A percentile compares a stretch with the other conserved stretches of the same genome.
Evolutionary conservation across 2,113 vertebrate genomes (phyloP).

Genomic region (Brachypteracias leptosomus): DNA sequence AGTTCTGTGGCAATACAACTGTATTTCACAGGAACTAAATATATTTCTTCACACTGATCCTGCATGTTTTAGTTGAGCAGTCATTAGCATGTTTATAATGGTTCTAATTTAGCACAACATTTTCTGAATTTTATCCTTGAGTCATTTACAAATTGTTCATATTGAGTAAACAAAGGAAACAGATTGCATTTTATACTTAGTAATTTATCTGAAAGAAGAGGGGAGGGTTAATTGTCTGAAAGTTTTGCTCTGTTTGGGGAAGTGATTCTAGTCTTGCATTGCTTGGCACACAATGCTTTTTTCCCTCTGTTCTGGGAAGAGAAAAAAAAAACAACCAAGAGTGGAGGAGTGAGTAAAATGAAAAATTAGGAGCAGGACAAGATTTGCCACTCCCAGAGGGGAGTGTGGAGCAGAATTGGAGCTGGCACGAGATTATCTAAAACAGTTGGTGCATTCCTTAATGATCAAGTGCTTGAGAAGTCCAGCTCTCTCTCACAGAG

Average conservation of each 20-base stretch:
- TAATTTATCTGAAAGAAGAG: slow-evolving; percentile 85
- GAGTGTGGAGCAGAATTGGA: slow-evolving; percentile 91
- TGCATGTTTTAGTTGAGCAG: slow-evolving; percentile 80
- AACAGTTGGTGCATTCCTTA: slow-evolving; percentile 99
- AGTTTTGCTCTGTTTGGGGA: slow-evolving; percentile 85
- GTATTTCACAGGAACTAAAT: slow-evolving; percentile 77
- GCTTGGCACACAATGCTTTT: slow-evolving; percentile 82
- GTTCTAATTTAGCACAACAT: slow-evolving; percentile 86
- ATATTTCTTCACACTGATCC: slow-evolving; percentile 78
- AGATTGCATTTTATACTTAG: slow-evolving; percentile 87
- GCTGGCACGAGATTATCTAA: slow-evolving; percentile 96
- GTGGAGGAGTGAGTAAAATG: slow-evolving; percentile 81
- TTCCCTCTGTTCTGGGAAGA: slow-evolving; percentile 65
- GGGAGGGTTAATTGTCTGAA: slow-evolving; percentile 84
- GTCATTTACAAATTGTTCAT: slow-evolving; percentile 88
- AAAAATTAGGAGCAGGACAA: slow-evolving; percentile 80
- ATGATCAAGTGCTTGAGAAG: slow-evolving; percentile 94
- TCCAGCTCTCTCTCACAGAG: slow-evolving; percentile 79
- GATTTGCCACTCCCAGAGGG: slow-evolving; percentile 84
- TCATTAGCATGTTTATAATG: slow-evolving; percentile 87
- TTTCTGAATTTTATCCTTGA: slow-evolving; percentile 86
- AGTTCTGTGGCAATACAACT: slow-evolving; percentile 76
- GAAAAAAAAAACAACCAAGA: slow-evolving; percentile 13
- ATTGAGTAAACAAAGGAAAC: slow-evolving; percentile 86
- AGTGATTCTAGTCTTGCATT: slow-evolving; percentile 85